Conservation (phyloP, 2,797 vertebrate genomes). For the Heliangelus exortis region DNA sequence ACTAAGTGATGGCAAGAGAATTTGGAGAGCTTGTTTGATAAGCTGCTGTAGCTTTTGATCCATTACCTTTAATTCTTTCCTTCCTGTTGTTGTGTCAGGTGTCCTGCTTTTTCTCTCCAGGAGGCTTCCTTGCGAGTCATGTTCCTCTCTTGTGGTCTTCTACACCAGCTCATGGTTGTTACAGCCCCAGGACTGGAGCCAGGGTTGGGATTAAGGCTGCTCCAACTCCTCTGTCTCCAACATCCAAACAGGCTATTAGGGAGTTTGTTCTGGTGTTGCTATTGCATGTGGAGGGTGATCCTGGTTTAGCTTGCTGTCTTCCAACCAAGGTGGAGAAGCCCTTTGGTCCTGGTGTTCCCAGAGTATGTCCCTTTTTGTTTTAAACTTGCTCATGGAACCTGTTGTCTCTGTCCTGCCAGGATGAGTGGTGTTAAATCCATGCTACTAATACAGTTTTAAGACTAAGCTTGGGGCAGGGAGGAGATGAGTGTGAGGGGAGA, state of each 20-base stretch:
- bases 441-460: neutral
- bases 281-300: accelerated
- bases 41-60: neutral
- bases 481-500: neutral
- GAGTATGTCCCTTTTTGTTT: neutral
- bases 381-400: neutral
- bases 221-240: neutral
- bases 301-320: neutral
- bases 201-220: neutral
- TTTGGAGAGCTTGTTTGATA: slow-evolving; percentile 4
- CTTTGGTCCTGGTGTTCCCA: neutral
- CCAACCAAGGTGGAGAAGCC: accelerated
- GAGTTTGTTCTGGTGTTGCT: neutral
- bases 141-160: neutral
- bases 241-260: accelerated
- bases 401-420: neutral
- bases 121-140: accelerated
- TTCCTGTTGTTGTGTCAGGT: neutral
- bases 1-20: neutral
- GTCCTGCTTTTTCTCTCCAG: neutral
- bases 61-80: neutral
- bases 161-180: accelerated
- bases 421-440: neutral
- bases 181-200: neutral
- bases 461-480: neutral